These are phyloP conservation scores for Heliothis peltigera DNA, from an alignment of 2,888 invertebrate species.

Conservation along the genomic window DNA sequence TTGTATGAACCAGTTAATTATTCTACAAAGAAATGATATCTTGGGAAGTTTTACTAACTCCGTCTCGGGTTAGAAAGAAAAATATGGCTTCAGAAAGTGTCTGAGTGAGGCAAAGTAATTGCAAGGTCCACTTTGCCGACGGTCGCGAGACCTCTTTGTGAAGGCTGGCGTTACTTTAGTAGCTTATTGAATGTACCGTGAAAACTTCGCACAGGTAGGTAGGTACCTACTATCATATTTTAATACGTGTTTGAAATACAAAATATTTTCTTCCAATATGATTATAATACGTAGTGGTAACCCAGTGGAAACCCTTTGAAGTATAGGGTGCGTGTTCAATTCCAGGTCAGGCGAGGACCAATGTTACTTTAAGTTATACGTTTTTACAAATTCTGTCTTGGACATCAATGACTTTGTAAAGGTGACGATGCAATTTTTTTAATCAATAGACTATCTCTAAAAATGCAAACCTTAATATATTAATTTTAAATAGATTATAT, in stretches of 20 bases:
- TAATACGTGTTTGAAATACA: constrained; percentile 6
- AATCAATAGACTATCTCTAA: too few species aligned
- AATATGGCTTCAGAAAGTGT: constrained; percentile 32
- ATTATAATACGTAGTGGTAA: too few species aligned
- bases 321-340: too few species aligned
- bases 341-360: too few species aligned
- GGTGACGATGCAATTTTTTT: too few species aligned
- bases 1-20: constrained; percentile 35
- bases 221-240: background rate
- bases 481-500: background rate
- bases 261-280: background rate
- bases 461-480: too few species aligned
- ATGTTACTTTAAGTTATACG: too few species aligned
- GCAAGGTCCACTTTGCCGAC: constrained; percentile 27
- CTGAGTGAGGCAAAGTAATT: constrained; percentile 37
- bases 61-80: constrained; percentile 25
- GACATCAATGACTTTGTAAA: too few species aligned
- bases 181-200: constrained; percentile 60
- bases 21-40: constrained; percentile 27
- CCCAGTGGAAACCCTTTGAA: too few species aligned
- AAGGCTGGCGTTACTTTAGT: constrained; percentile 38
- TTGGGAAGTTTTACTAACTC: constrained; percentile 21
- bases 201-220: constrained; percentile 4
- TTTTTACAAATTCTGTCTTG: too few species aligned
- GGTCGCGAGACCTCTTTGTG: constrained; percentile 44